A percentile compares a stretch with the other conserved stretches of the same genome.
These are phyloP conservation scores for Drosophila lacertosa DNA, from an alignment of 1,140 invertebrate genomes.

Conservation along the genomic window DNA sequence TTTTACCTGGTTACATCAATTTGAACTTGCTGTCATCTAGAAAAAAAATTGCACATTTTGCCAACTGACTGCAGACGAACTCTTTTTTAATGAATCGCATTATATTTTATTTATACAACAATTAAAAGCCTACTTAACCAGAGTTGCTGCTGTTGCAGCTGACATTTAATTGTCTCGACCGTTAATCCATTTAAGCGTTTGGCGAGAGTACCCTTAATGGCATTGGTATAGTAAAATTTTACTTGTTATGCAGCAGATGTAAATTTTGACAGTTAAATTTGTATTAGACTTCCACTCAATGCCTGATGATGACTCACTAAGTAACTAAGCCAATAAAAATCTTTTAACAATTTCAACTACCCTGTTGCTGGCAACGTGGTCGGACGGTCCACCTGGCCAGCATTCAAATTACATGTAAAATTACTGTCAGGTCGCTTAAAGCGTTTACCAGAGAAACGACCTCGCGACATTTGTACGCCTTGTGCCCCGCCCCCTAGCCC, in stretches of 20 bases:
- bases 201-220: background rate
- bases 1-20: too few species aligned
- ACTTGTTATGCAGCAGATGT: too few species aligned
- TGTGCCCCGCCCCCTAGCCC: background rate
- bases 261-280: background rate
- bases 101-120: too few species aligned
- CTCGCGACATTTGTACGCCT: constrained; percentile 31
- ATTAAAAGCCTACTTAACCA: too few species aligned
- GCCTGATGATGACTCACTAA: background rate
- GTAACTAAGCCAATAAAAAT: constrained; percentile 28
- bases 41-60: too few species aligned
- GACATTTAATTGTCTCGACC: background rate
- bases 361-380: too few species aligned
- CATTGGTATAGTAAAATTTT: background rate
- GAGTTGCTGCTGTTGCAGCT: background rate
- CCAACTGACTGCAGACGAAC: too few species aligned
- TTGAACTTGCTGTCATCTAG: too few species aligned
- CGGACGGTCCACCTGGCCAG: constrained; percentile 18
- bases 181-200: background rate
- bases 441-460: constrained; percentile 56
- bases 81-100: too few species aligned
- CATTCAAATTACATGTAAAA: constrained; percentile 77
- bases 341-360: constrained; percentile 22
- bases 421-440: constrained; percentile 68
- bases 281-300: background rate